Base-by-base conservation (phyloP, 1,140 invertebrate species). In the Danaus melanippus region DNA sequence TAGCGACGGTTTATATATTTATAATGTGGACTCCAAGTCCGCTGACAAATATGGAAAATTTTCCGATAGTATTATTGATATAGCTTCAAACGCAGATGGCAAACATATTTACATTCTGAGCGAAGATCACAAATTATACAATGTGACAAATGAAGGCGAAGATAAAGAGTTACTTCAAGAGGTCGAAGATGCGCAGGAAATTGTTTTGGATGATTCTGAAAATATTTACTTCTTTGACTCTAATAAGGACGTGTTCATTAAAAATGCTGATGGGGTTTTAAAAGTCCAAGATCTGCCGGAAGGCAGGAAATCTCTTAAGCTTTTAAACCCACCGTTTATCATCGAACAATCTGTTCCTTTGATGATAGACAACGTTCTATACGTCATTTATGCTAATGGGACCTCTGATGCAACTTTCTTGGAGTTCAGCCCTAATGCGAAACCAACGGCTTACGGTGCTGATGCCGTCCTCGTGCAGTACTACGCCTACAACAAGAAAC, bases 1-100 rank as follows among this genome's bases (percentile, higher is more conserved):
- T 1, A 54, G 53, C 0, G 74, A 82, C 39, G 81, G 81, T 9
- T 58, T 84, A 7, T 84, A 82, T 44, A n/a, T 53, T 0, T 82
- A 73, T 46, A 67, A 81, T 32, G 42, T 54, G 2, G 32, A 66
- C 8, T 47, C 57, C 3, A 64, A 67, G 0, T 62, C 57, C 41
- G 69, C 69, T 43, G 66, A 75, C 7, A 84, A 82, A 58, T 81
- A 78, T 45, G 79, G 79, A 44, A 53, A 73, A 10, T 12, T 81
- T 5, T 64, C 59, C 9, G 81, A 84, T 12, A 71, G 54, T 39
- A 63, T 82, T 2, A 71, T 79, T 11, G 56, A 53, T 12, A 74
- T 84, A 5, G 76, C 54, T 11, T 67, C 69, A 53, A 66, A 60
- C 6, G 73, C 68, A 42, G 54, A 53, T 8, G 66, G 62, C 7